phyloP scores from a whole-genome alignment of 53 echinoderm and acorn worm species.

The Henricia sp. region DNA sequence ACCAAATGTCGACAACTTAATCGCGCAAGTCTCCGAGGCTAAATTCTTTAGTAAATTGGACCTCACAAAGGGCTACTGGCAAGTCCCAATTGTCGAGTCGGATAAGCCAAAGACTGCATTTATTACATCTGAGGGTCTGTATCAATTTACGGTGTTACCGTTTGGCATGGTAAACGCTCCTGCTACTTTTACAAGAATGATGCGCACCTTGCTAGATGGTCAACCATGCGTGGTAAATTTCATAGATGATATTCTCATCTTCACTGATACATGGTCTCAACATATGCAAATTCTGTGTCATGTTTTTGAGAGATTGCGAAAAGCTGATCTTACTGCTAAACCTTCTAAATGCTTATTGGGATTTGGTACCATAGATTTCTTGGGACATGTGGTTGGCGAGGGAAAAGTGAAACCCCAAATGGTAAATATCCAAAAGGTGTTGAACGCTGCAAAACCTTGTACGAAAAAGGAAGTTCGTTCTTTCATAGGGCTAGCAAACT shows the following conservation, averaged over 20 bases:
- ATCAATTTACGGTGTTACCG: constrained; percentile 48
- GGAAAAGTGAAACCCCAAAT: constrained; percentile 40
- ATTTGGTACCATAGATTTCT: constrained; percentile 13
- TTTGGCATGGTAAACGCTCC: constrained; percentile 61
- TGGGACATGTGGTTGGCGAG: constrained; percentile 53
- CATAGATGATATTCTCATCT: constrained; percentile 20
- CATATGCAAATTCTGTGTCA: constrained; percentile 9
- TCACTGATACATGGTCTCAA: constrained; percentile 35
- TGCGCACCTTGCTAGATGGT: constrained; percentile 4
- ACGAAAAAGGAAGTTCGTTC: constrained; percentile 16
- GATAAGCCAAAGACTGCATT: constrained; percentile 37
- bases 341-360: constrained; percentile 26
- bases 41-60: constrained; percentile 29
- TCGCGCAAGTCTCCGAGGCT: constrained; percentile 16
- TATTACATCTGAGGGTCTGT: constrained; percentile 49
- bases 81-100: not conserved
- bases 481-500: constrained; percentile 16
- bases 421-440: not conserved
- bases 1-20: constrained; percentile 11
- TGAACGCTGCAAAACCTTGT: not conserved
- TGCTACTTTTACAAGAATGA: constrained; percentile 45
- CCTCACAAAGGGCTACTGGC: constrained; percentile 48
- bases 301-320: not conserved
- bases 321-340: constrained; percentile 4
- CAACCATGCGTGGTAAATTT: not conserved